Percentiles rank a stretch among this genome's conserved stretches.
Evolutionary conservation across 2,888 invertebrate species (phyloP).

Genomic region (Oasisia sp.): DNA sequence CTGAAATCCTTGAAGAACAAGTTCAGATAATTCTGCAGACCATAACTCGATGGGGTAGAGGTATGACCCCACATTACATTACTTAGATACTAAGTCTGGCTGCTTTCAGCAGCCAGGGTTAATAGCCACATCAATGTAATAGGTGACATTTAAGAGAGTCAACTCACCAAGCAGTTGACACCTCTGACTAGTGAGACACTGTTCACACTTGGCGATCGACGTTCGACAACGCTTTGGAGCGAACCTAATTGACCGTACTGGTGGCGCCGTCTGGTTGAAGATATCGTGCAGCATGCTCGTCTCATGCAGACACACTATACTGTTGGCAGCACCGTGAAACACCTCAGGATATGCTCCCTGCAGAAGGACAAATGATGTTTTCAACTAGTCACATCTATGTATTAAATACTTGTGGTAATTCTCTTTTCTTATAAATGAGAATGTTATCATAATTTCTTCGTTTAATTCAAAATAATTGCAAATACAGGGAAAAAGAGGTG

Average conservation of each 20-base stretch:
- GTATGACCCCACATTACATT: no score
- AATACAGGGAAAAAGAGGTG: neutral
- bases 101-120: no score
- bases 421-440: neutral
- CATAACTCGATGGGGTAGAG: no score
- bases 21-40: no score
- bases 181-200: slow-evolving; percentile 33
- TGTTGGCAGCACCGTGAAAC: slow-evolving; percentile 34
- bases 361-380: neutral
- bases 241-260: slow-evolving; percentile 34
- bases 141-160: neutral
- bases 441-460: neutral
- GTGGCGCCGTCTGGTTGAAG: slow-evolving; percentile 35
- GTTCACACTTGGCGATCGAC: slow-evolving; percentile 30
- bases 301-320: slow-evolving; percentile 37
- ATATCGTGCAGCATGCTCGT: slow-evolving; percentile 30
- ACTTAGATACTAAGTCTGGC: no score
- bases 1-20: no score
- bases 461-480: neutral
- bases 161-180: slow-evolving; percentile 32
- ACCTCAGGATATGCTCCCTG: slow-evolving; percentile 39
- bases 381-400: neutral
- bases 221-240: slow-evolving; percentile 33
- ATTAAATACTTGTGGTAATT: neutral
- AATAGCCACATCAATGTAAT: no score